Evolutionary conservation across 2,888 invertebrate genomes (phyloP).

Genomic region (Orthosia gracilis): DNA sequence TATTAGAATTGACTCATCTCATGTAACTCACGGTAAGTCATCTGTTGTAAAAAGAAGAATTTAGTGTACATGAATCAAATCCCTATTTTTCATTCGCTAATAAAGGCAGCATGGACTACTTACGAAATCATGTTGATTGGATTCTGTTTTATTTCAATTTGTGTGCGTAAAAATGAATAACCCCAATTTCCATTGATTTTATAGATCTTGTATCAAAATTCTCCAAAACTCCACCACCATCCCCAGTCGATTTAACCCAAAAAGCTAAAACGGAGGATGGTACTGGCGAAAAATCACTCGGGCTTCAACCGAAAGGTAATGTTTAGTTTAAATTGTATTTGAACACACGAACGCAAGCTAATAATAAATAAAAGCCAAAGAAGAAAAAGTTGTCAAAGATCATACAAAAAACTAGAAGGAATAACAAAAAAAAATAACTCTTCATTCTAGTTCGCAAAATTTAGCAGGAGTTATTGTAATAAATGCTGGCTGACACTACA

Average conservation of each 20-base stretch:
- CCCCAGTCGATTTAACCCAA: slow-evolving; percentile 92
- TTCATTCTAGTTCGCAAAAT: background rate
- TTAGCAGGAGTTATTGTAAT: background rate
- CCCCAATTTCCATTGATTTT: slow-evolving; percentile 10
- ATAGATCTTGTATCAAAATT: slow-evolving; percentile 92
- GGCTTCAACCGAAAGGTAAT: slow-evolving; percentile 88
- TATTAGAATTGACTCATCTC: slow-evolving; percentile 88
- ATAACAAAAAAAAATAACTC: background rate
- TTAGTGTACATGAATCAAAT: background rate
- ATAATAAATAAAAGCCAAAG: background rate
- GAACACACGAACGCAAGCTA: background rate
- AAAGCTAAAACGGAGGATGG: slow-evolving; percentile 86
- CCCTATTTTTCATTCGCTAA: background rate
- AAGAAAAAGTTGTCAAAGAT: slow-evolving; percentile 38
- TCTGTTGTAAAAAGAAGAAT: background rate
- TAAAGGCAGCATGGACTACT: too few relatives aligned
- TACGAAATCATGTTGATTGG: background rate
- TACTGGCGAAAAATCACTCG: slow-evolving; percentile 82
- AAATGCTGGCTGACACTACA: background rate
- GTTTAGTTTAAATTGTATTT: background rate
- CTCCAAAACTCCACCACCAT: slow-evolving; percentile 93
- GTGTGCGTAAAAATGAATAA: background rate
- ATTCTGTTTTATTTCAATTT: background rate
- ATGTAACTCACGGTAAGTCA: slow-evolving; percentile 86
- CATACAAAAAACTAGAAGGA: background rate